These are phyloP conservation scores for Cyprinodon tularosa DNA, from an alignment of 2,113 vertebrate species.

Conservation along the genomic window DNA sequence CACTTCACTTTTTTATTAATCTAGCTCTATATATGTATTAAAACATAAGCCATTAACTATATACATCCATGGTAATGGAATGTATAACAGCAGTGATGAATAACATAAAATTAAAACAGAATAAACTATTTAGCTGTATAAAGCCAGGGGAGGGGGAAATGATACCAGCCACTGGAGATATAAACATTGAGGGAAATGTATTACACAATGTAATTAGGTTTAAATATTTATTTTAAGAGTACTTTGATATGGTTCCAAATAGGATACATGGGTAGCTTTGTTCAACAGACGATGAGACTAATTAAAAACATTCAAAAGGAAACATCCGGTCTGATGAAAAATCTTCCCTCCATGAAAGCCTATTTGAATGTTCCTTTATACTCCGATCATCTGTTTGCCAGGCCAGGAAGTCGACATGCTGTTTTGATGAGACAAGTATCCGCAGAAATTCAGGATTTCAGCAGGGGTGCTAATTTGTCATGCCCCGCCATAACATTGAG, in stretches of 20 bases:
- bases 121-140: conserved; percentile 35
- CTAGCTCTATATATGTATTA: conserved; percentile 6
- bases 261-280: conserved; percentile 8
- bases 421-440: conserved; percentile 75
- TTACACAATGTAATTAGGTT: conserved; percentile 8
- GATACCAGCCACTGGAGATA: conserved; percentile 32
- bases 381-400: conserved; percentile 61
- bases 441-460: conserved; percentile 69
- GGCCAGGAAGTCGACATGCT: conserved; percentile 73
- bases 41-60: conserved; percentile 12
- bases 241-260: conserved; percentile 24
- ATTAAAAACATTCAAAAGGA: conserved; percentile 38
- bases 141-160: conserved; percentile 24
- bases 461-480: conserved; percentile 79
- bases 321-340: conserved; percentile 50
- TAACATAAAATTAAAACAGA: conserved; percentile 19
- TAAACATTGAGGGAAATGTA: conserved; percentile 10
- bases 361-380: conserved; percentile 60
- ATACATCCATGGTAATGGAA: conserved; percentile 5
- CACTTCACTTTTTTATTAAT: neutral
- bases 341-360: conserved; percentile 38
- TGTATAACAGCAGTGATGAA: conserved; percentile 22
- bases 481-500: conserved; percentile 67
- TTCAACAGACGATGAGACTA: conserved; percentile 35
- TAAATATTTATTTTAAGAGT: conserved; percentile 10